Base-by-base conservation (phyloP, 2,113 vertebrate genomes). In the Bungarus multicinctus region DNA sequence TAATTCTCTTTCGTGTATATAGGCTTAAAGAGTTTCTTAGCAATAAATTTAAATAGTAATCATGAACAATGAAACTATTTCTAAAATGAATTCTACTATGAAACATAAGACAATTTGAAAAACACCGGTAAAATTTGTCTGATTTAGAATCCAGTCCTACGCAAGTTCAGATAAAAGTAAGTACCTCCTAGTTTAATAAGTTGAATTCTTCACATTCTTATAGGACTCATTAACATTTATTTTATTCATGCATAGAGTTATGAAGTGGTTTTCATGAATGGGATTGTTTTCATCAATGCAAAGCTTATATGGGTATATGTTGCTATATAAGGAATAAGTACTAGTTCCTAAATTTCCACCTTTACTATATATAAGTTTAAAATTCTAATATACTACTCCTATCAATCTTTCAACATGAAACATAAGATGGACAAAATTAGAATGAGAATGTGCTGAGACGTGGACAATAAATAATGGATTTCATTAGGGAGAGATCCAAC, bases 1-100 rank as follows among this genome's bases (percentile, higher is more conserved):
- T 93, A 81, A 34, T 50, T 89, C 27, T 50, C 3, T 45, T 5
- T 54, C 3, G 93, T 94, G 58, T 5, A 50, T 81, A 57, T 81
- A 27, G 90, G 96, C 92, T 90, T 95, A 85, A 88, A 85, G 30
- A 0, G 89, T 90, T 57, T 96, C 95, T 91, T 87, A 25, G 25
- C 27, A 81, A n/a, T 90, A 89, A 92, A 94, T 64, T 20, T 88
- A 0, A 91, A 91, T 11, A 43, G 0, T 47, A 27, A 90, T 43
- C 43, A 4, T 85, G 11, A 50, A 2, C 55, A 10, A 5, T 23
- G 23, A 25, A 60, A 81, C 18, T 64, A 64, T 92, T 55, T 23
- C 8, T 55, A 85, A 58, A 39, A 55, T 43, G 5, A 57, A 9
- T 53, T 69, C 22, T 25, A 52, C 54, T 5, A 89, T 54, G n/a